Percentiles rank a stretch among this genome's conserved stretches.
These are phyloP conservation scores for Mythimna albipuncta DNA, from an alignment of 2,888 invertebrate genomes.

Conservation along the genomic window DNA sequence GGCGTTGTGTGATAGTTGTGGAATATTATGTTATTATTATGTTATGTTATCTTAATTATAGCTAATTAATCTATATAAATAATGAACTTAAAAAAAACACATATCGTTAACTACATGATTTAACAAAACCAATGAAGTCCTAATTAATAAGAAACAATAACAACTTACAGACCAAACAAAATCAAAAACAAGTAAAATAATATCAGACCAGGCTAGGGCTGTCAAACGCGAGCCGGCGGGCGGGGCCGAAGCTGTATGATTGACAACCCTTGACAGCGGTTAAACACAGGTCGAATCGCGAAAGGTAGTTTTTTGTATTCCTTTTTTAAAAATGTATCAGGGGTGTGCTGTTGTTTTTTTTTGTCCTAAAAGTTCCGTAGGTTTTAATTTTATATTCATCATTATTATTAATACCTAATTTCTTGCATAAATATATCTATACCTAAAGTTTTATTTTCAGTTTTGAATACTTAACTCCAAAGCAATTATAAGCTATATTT, in stretches of 20 bases:
- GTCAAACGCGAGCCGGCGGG: slow-evolving; percentile 72
- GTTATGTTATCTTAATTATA: too few relatives aligned
- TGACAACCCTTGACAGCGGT: slow-evolving; percentile 88
- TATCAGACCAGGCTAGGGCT: slow-evolving; percentile 70
- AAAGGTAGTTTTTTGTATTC: slow-evolving; percentile 75
- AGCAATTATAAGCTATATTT: too few relatives aligned
- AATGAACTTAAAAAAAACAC: too few relatives aligned
- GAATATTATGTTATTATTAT: too few relatives aligned
- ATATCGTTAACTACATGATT: too few relatives aligned
- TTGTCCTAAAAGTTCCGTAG: slow-evolving; percentile 71
- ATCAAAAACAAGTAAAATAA: slow-evolving; percentile 65
- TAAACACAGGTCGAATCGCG: slow-evolving; percentile 89
- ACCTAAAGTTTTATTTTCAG: too few relatives aligned
- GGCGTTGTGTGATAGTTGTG: too few relatives aligned
- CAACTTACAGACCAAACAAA: slow-evolving; percentile 62
- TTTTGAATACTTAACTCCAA: too few relatives aligned
- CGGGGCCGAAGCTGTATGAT: slow-evolving; percentile 76
- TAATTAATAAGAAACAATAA: slow-evolving; percentile 65
- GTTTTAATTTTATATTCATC: slow-evolving; percentile 24
- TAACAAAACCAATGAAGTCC: slow-evolving; percentile 38
- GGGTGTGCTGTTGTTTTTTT: slow-evolving; percentile 63
- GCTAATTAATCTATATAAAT: too few relatives aligned
- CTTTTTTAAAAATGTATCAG: slow-evolving; percentile 63
- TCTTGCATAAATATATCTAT: too few relatives aligned
- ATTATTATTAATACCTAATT: too few relatives aligned